Evolutionary conservation across 2,797 vertebrate genomes (phyloP).

Genomic region (Cygnus olor): DNA sequence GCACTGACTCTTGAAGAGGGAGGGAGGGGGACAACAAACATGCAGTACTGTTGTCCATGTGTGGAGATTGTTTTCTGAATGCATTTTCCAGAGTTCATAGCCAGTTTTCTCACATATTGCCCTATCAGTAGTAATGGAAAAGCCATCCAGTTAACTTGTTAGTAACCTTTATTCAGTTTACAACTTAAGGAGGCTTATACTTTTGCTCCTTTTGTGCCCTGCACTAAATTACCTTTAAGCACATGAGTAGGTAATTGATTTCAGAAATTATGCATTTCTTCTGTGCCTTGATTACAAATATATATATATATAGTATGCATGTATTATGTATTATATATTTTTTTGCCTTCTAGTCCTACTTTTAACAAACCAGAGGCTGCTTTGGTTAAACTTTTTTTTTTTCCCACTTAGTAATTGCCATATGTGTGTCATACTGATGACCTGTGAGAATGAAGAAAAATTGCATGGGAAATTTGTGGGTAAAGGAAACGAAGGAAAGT

Average conservation of each 20-base stretch:
- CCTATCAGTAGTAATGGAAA: neutral
- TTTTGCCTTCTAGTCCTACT: neutral
- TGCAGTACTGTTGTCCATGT: neutral
- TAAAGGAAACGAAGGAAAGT: constrained; percentile 22
- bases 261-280: neutral
- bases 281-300: neutral
- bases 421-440: neutral
- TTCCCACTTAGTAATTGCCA: neutral
- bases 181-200: neutral
- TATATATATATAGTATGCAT: neutral
- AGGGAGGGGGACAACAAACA: neutral
- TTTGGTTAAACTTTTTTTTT: neutral
- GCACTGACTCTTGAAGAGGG: neutral
- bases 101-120: neutral
- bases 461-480: constrained; percentile 19
- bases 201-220: neutral
- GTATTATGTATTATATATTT: too few relatives aligned
- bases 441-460: constrained; percentile 62
- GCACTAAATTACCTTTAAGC: neutral
- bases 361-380: neutral
- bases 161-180: neutral
- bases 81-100: neutral
- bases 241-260: neutral
- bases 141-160: neutral
- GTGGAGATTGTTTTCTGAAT: neutral